These are phyloP conservation scores for Parnassius glacialis DNA, from an alignment of 2,888 invertebrate species.

Conservation along the genomic window DNA sequence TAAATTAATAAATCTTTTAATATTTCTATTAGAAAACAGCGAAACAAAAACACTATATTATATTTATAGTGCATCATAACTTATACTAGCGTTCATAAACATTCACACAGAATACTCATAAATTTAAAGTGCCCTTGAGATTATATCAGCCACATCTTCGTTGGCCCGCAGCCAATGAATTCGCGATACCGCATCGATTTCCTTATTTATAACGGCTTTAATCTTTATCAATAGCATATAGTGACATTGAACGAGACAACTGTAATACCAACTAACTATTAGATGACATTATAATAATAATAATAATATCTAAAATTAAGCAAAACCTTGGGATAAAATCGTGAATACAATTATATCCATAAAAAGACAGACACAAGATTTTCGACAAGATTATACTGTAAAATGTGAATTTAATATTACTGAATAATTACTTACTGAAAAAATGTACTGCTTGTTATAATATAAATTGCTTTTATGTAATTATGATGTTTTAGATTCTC, in stretches of 20 bases:
- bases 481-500: slow-evolving; percentile 6
- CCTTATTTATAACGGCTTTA: slow-evolving; percentile 35
- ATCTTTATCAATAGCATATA: slow-evolving; percentile 16
- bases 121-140: slow-evolving; percentile 62
- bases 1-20: slow-evolving; percentile 1
- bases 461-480: no score
- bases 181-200: slow-evolving; percentile 57
- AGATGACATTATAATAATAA: neutral
- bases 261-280: slow-evolving; percentile 5
- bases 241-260: slow-evolving; percentile 23
- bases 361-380: no score
- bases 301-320: neutral
- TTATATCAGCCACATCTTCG: slow-evolving; percentile 46
- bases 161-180: slow-evolving; percentile 62
- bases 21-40: slow-evolving; percentile 3
- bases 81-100: slow-evolving; percentile 38
- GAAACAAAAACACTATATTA: slow-evolving; percentile 1
- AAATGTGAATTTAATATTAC: no score
- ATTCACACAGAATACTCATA: slow-evolving; percentile 43
- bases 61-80: slow-evolving; percentile 18
- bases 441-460: no score
- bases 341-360: neutral
- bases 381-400: no score
- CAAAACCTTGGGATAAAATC: neutral
- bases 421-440: no score